These are phyloP conservation scores for Xenopus petersii DNA, from an alignment of 2,797 vertebrate genomes.

Conservation along the genomic window DNA sequence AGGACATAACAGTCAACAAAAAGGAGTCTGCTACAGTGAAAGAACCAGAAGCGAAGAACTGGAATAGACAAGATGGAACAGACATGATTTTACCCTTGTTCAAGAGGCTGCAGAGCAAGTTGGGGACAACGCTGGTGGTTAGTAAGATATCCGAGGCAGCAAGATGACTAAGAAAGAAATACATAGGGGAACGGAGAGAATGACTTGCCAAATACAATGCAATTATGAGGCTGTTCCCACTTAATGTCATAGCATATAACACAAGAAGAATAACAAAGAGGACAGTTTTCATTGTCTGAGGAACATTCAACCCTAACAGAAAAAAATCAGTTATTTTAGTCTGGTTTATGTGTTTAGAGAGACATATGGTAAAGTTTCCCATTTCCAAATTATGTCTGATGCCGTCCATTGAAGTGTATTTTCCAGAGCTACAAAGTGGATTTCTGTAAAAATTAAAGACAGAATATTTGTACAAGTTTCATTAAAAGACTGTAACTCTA, in stretches of 20 bases:
- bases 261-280: neutral
- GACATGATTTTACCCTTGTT: neutral
- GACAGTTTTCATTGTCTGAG: neutral
- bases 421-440: no score
- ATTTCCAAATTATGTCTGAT: no score
- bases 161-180: slow-evolving; percentile 2
- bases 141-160: slow-evolving; percentile 13
- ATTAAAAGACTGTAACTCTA: no score
- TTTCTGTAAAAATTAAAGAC: no score
- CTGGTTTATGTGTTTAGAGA: neutral
- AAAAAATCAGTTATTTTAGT: slow-evolving; percentile 15
- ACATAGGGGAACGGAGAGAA: neutral
- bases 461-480: no score
- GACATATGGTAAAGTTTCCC: no score
- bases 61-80: slow-evolving; percentile 12
- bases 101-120: slow-evolving; percentile 6
- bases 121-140: slow-evolving; percentile 10
- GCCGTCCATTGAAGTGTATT: no score
- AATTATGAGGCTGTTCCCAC: slow-evolving; percentile 12
- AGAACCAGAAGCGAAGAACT: slow-evolving; percentile 13
- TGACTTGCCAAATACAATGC: neutral
- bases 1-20: slow-evolving; percentile 32
- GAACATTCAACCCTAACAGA: slow-evolving; percentile 7
- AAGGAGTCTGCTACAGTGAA: slow-evolving; percentile 12
- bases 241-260: slow-evolving; percentile 3